phyloP scores from a whole-genome alignment of 2,888 invertebrate genomes.

The Xanthorhoe designata region DNA sequence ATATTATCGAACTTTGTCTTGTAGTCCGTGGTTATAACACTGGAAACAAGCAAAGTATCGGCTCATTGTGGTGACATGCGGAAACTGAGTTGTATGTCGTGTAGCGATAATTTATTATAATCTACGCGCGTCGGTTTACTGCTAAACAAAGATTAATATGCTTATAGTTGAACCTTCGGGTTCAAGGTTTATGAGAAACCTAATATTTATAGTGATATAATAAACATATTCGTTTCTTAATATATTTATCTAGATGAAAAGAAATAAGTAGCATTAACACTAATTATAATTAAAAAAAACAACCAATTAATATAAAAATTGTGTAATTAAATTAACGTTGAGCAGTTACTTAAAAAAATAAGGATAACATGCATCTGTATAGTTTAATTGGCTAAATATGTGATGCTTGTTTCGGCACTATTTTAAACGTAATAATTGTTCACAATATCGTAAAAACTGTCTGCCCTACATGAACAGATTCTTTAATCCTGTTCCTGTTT shows the following conservation, averaged over 20 bases:
- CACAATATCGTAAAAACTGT: not conserved
- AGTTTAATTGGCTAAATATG: not conserved
- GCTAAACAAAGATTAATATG: constrained; percentile 31
- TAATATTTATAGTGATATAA: not conserved
- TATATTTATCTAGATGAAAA: too few relatives aligned
- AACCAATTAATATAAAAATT: too few relatives aligned
- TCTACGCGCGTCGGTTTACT: constrained; percentile 47
- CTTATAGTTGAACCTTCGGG: constrained; percentile 34
- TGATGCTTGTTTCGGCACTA: not conserved
- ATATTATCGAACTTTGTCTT: not conserved
- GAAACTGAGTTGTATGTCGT: constrained; percentile 6
- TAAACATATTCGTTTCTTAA: too few relatives aligned
- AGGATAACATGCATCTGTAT: not conserved
- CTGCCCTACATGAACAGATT: not conserved
- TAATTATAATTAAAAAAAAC: too few relatives aligned
- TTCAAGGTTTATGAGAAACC: constrained; percentile 25
- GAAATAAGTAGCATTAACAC: too few relatives aligned
- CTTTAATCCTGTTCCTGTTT: constrained; percentile 16
- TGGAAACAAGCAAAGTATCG: constrained; percentile 9
- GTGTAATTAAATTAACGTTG: too few relatives aligned
- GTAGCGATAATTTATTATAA: constrained; percentile 55
- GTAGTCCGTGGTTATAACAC: not conserved
- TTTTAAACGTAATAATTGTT: not conserved
- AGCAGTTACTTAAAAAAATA: not conserved
- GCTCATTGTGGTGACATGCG: constrained; percentile 3